These are phyloP conservation scores for Andrena marginata DNA, from an alignment of 2,888 invertebrate species.

Conservation along the genomic window DNA sequence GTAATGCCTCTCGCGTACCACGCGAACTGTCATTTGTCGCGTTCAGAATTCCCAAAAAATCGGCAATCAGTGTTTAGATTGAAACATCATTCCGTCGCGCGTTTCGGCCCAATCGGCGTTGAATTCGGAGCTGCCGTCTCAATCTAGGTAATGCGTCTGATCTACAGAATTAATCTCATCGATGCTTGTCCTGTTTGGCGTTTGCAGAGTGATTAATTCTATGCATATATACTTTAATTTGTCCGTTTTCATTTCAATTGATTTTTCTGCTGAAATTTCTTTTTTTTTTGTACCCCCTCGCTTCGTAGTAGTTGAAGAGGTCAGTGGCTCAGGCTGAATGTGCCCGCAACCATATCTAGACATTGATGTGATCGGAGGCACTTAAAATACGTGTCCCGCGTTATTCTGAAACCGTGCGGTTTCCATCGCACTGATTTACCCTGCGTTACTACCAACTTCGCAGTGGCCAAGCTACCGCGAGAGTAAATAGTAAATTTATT, in stretches of 20 bases:
- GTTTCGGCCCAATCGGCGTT: not conserved
- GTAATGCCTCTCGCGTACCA: not conserved
- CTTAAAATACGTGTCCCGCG: not conserved
- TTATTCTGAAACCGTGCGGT: not conserved
- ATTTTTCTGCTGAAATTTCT: no score
- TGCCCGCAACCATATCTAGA: constrained; percentile 27
- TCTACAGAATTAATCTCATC: no score
- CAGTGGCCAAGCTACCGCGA: not conserved
- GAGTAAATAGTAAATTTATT: not conserved
- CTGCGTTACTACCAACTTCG: not conserved
- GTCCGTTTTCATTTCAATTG: no score
- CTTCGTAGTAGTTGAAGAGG: constrained; percentile 7
- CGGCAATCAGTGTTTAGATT: not conserved
- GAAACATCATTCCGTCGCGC: no score
- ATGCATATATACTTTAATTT: no score
- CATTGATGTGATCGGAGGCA: not conserved
- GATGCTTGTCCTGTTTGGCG: no score
- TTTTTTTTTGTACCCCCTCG: not conserved
- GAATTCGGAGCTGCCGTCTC: not conserved
- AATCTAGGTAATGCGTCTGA: not conserved
- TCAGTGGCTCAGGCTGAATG: not conserved
- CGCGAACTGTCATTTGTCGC: not conserved
- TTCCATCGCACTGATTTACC: not conserved
- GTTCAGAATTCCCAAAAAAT: not conserved
- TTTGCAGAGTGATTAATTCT: no score